These are phyloP conservation scores for Villa cingulata DNA, from an alignment of 2,888 invertebrate species.

Conservation along the genomic window DNA sequence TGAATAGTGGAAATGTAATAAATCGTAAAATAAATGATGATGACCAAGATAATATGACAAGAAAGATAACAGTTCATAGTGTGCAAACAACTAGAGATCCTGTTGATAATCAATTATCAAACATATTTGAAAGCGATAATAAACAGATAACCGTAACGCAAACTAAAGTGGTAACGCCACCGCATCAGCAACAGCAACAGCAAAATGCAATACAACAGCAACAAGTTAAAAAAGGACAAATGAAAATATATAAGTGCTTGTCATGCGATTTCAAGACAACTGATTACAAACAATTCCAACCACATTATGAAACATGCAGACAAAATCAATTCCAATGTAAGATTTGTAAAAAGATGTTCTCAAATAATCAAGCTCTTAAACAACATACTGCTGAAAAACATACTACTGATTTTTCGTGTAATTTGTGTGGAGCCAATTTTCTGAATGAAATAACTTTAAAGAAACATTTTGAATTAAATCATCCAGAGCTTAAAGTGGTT, in stretches of 20 bases:
- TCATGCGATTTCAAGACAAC: constrained; percentile 36
- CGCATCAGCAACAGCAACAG: constrained; percentile 18
- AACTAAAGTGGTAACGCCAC: constrained; percentile 23
- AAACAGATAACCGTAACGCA: constrained; percentile 18
- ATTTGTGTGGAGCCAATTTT: constrained; percentile 33
- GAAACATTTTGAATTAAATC: constrained; percentile 35
- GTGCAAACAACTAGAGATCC: constrained; percentile 10
- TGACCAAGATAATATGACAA: constrained; percentile 13
- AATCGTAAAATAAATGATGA: constrained; percentile 17
- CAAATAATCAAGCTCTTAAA: constrained; percentile 31
- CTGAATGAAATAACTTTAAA: constrained; percentile 31
- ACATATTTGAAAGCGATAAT: constrained; percentile 9
- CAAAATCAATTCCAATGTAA: constrained; percentile 30
- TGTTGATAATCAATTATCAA: constrained; percentile 22
- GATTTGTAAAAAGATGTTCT: constrained; percentile 34
- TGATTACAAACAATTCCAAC: constrained; percentile 34
- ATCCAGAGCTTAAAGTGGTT: constrained; percentile 16
- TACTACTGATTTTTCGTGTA: constrained; percentile 22
- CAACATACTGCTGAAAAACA: constrained; percentile 35
- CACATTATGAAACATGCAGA: constrained; percentile 35
- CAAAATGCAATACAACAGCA: constrained; percentile 17
- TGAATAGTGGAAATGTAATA: constrained; percentile 24
- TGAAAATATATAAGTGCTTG: constrained; percentile 36
- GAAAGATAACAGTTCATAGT: constrained; percentile 21
- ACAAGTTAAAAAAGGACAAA: constrained; percentile 22